Conservation (phyloP, 2,888 invertebrate species). For the Omphaloscelis lunosa region DNA sequence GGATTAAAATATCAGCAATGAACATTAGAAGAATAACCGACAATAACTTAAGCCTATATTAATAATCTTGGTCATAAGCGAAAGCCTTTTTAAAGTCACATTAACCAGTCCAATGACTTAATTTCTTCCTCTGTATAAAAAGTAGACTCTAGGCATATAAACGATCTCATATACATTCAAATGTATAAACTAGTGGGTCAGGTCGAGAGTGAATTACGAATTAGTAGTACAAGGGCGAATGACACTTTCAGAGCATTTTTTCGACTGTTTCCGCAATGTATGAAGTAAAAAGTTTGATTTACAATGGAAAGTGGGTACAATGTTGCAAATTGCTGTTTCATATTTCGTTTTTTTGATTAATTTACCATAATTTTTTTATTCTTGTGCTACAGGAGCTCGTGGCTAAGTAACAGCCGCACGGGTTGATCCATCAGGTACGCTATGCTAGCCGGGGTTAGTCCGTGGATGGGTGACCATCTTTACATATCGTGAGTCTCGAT, state of each 20-base stretch:
- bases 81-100: slow-evolving; percentile 36
- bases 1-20: too few species aligned
- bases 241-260: slow-evolving; percentile 34
- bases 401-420: too few species aligned
- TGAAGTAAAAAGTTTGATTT: slow-evolving; percentile 7
- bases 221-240: slow-evolving; percentile 58
- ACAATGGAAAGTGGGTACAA: too few species aligned
- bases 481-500: too few species aligned
- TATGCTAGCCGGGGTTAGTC: too few species aligned
- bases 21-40: background rate
- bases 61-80: slow-evolving; percentile 26
- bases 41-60: background rate
- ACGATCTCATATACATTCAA: slow-evolving; percentile 47
- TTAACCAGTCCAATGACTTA: slow-evolving; percentile 30
- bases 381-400: too few species aligned
- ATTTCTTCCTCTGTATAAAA: slow-evolving; percentile 53
- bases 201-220: slow-evolving; percentile 45
- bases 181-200: slow-evolving; percentile 39
- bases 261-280: slow-evolving; percentile 11
- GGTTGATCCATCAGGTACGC: too few species aligned
- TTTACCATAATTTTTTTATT: too few species aligned
- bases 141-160: slow-evolving; percentile 42
- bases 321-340: too few species aligned
- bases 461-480: too few species aligned
- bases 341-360: too few species aligned